Base-by-base conservation (phyloP, 2,888 invertebrate genomes). In the Apomyelois bistriatella region DNA sequence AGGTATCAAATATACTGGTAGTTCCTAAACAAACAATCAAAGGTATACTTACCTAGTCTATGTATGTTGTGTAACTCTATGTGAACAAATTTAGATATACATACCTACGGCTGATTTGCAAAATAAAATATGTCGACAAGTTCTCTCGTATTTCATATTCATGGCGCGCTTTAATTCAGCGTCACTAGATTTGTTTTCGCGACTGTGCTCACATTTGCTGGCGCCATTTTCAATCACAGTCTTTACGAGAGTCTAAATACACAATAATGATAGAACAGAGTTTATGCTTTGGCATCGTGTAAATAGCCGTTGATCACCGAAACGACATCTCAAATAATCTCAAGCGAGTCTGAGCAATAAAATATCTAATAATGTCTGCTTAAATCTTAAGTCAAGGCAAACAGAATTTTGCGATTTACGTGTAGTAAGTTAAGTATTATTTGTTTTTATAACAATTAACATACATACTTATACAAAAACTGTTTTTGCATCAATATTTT, bases 161-260 rank as follows among this genome's bases (percentile, higher is more conserved):
- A 16, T 15, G 15, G 8, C 42, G 28, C 42, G 28, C 28, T 43
- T 28, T 43, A 43, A 43, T 43, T 43, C n/a, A 43, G 12, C 17
- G 13, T 17, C 3, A 36, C 41, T 48, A 47, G 15, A 40, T 38
- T 50, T 28, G 52, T 54, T 54, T 52, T 54, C 50, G 54, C 54
- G 42, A 38, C 54, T 55, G 53, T 57, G 55, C 52, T 54, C 38
- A 16, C 53, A 57, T 59, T 55, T 53, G 57, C 42, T 53, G 77
- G 76, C 76, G 79, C 78, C 79, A 62, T 54, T 53, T 62, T 64
- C 74, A 74, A 76, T 73, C 68, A 66, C 58, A 58, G 52, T 58
- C 56, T 62, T 64, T 66, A 64, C 54, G 60, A 55, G 60, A 54
- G 43, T 36, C 16, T 32, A 15, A 46, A 40, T 40, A 40, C 38